Evolutionary conservation across 2,797 vertebrate species (phyloP), one percentile per base, ranked within the genome.

Genomic region (Spheniscus humboldti): DNA sequence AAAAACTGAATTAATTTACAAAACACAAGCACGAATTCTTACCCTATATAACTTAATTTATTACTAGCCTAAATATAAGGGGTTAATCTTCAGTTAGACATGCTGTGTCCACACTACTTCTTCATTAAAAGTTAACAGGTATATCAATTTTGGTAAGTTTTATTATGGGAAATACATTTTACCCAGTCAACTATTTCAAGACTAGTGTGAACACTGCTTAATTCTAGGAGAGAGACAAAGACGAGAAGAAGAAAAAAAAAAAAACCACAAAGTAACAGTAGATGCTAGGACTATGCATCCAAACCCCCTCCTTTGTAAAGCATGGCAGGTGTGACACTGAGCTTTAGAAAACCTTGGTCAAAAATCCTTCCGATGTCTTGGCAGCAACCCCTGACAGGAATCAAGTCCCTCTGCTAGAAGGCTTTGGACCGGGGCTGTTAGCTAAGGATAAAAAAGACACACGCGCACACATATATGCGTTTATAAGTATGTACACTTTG

Each of bases 271-370:
- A 96, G 91, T 83, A 97, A 98, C 97, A 98, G 93, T 16, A 98
- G 97, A 97, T 97, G 98, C 98, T 95, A 98, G 98, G 96, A 97
- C 97, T 97, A 97, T 98, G 98, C 97, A 98, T 98, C 98, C 98
- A 98, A 98, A 98, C 94, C 97, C 98, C 97, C 98, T 98, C 98
- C 97, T 97, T 96, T 98, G 97, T 97, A 97, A 97, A 98, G 98
- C 92, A 98, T 98, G 99, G 99, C 99, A 99, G 99, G 99, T 99
- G 99, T 99, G 99, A 99, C 99, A 99, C 98, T 98, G 99, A 99
- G 99, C 99, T 99, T 99, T 98, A 98, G 98, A 98, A 98, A 99
- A 99, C 99, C 99, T 99, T 99, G 99, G 99, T 99, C 99, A 99
- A 99, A 99, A 99, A 99, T 99, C 99, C 99, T 99, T 99, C 99